Evolutionary conservation across 2,113 vertebrate species (phyloP).

Genomic region (Scartelaos histophorus): DNA sequence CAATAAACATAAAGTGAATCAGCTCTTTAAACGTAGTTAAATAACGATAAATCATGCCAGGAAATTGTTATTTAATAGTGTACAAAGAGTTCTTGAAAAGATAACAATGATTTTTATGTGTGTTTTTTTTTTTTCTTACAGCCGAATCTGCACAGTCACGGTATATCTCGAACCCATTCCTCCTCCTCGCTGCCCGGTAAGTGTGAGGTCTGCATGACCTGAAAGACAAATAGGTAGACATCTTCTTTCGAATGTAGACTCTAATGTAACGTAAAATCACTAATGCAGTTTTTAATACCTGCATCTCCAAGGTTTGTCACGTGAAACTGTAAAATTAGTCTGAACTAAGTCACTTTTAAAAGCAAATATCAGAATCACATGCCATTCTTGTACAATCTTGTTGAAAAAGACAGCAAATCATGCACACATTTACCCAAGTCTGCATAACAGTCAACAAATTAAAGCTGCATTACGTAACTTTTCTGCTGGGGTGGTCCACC

Average conservation of each 20-base stretch:
- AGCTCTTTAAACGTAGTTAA: neutral
- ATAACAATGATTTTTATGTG: neutral
- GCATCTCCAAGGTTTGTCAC: neutral
- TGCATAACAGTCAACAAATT: neutral
- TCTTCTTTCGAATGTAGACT: neutral
- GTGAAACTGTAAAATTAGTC: neutral
- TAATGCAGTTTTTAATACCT: no score
- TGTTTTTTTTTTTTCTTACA: conserved; percentile 52
- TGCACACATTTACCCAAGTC: neutral
- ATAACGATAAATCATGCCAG: neutral
- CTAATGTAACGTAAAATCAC: no score
- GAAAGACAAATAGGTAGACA: neutral
- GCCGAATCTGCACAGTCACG: conserved; percentile 80
- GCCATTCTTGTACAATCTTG: neutral
- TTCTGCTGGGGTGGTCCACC: no score
- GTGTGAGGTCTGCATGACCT: conserved; percentile 25
- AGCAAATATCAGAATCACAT: neutral
- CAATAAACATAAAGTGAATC: neutral
- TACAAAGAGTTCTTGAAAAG: neutral
- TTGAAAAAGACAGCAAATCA: neutral
- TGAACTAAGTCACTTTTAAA: neutral
- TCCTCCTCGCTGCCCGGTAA: conserved; percentile 83
- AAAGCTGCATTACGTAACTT: neutral
- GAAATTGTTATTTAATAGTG: neutral
- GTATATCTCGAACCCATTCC: conserved; percentile 77